These are phyloP conservation scores for Eurytoma californica DNA, from an alignment of 2,888 invertebrate genomes.

Conservation along the genomic window DNA sequence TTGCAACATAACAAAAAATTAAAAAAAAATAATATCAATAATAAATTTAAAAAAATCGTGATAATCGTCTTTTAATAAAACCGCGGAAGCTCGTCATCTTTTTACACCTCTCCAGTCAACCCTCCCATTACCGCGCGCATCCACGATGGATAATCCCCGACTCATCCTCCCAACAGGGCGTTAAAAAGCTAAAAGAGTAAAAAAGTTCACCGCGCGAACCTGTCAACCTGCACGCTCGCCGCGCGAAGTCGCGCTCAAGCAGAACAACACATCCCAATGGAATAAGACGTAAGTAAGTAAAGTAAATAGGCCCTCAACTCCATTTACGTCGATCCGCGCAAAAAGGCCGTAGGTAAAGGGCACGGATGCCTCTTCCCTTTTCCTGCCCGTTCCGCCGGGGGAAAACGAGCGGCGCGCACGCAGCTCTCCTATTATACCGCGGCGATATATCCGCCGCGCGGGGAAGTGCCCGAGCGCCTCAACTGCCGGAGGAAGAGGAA, in stretches of 20 bases:
- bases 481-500: slow-evolving; percentile 12
- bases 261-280: slow-evolving; percentile 11
- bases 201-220: neutral
- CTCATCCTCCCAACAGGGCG: too few relatives aligned
- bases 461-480: neutral
- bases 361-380: neutral
- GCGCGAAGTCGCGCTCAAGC: neutral
- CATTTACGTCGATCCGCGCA: neutral
- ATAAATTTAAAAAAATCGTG: too few relatives aligned
- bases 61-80: too few relatives aligned
- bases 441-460: slow-evolving; percentile 2
- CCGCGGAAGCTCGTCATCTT: too few relatives aligned
- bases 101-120: too few relatives aligned
- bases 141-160: too few relatives aligned
- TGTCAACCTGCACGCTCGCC: neutral
- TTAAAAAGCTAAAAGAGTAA: too few relatives aligned
- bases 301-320: neutral
- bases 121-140: too few relatives aligned
- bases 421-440: neutral
- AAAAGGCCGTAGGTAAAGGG: neutral
- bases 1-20: too few relatives aligned
- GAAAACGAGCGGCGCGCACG: neutral
- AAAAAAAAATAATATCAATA: too few relatives aligned
- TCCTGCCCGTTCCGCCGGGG: neutral
- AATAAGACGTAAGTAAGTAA: slow-evolving; percentile 23